Evolutionary conservation across 2,113 vertebrate genomes (phyloP), one percentile per base, ranked within the genome.

Genomic region (Saccopteryx bilineata): DNA sequence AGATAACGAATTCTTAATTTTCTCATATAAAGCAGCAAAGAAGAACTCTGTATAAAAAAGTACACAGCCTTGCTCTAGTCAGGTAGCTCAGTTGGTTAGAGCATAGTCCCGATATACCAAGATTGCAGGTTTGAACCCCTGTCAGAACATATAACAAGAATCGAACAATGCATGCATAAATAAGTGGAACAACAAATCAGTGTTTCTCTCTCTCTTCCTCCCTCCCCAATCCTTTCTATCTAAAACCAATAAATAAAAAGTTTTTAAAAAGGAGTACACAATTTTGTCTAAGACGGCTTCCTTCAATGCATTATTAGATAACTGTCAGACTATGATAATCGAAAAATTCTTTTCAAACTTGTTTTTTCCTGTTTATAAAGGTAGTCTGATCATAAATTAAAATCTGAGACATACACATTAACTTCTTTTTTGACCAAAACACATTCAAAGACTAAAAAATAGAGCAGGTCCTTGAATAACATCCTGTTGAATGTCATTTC

Each of bases 321-420:
- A 48, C 19, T 23, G n/a, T 26, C 46, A 72, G 65, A 90, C 66
- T 83, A 39, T 72, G 75, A 66, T 24, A 76, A 0, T 56, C 18
- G 26, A 21, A 26, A 68, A 91, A 61, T 79, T 76, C 58, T 87
- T 93, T 76, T 58, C 65, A 87, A 82, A 85, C 12, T 78, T 79
- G 39, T 56, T 9, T 17, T 56, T 79, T 52, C 71, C 46, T 63
- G 68, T 74, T 82, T 83, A 72, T 71, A 81, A 50, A 95, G 28
- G 33, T 56, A 94, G 21, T 33, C 52, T 90, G 58, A 79, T 33
- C 72, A 56, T 83, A 95, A 92, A 66, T 92, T 92, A 93, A 95
- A 94, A 96, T 76, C 28, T 54, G n/a, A 65, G 33, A 68, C 15
- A 96, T 9, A 95, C 72, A 93, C 48, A 0, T 83, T 90, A 84